These are phyloP conservation scores for Apodemus speciosus DNA, from an alignment of 2,113 vertebrate species.

Conservation along the genomic window DNA sequence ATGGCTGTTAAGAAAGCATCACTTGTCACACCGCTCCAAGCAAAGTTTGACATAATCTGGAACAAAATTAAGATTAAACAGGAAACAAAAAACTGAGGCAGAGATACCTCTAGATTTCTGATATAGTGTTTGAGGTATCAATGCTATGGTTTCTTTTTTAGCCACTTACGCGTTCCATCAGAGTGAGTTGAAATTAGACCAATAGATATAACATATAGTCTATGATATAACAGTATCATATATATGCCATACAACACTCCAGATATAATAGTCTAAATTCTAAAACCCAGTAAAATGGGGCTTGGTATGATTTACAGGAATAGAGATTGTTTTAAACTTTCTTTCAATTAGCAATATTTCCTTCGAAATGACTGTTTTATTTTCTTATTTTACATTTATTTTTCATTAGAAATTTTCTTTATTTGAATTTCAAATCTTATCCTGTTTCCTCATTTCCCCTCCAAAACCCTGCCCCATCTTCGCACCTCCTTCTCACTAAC, in stretches of 20 bases:
- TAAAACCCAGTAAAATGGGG: background rate
- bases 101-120: background rate
- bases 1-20: background rate
- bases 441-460: no score
- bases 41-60: background rate
- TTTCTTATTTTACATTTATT: no score
- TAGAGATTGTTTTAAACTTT: background rate
- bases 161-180: background rate
- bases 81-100: background rate
- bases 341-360: background rate
- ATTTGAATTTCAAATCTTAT: no score
- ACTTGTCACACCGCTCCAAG: background rate
- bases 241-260: no score
- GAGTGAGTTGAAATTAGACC: background rate
- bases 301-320: background rate
- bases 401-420: no score
- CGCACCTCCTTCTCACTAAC: no score
- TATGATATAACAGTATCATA: no score
- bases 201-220: background rate
- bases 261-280: background rate
- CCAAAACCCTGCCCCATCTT: no score
- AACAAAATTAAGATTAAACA: background rate
- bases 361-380: slow-evolving; percentile 1
- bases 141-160: background rate
- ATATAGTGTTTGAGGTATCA: background rate